phyloP scores from a whole-genome alignment of 2,797 vertebrate species.

The Cossypha caffra region DNA sequence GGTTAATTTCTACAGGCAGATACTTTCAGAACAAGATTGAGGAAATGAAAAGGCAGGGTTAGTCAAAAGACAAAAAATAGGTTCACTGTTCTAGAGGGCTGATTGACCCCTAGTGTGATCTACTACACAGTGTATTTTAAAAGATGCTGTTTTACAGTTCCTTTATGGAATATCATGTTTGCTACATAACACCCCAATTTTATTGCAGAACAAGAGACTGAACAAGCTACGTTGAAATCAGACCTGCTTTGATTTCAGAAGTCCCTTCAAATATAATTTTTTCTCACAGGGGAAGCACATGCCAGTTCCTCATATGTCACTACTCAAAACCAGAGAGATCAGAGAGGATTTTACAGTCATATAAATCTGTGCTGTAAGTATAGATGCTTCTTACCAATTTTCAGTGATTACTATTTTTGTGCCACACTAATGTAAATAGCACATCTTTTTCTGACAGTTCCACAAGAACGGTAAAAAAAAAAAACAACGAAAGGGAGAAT shows the following conservation, averaged over 20 bases:
- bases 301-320: not conserved
- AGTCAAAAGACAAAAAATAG: not conserved
- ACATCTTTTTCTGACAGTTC: not conserved
- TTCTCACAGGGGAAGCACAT: not conserved
- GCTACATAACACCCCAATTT: not conserved
- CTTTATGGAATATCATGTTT: not conserved
- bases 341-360: not conserved
- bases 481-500: not conserved
- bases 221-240: not conserved
- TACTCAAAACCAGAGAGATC: not conserved
- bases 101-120: not conserved
- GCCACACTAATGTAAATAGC: not conserved
- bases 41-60: not conserved
- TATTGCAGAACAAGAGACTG: not conserved
- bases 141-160: not conserved
- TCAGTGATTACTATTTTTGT: not conserved
- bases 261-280: not conserved
- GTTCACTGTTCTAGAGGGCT: not conserved
- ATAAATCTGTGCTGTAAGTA: not conserved
- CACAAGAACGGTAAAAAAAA: not conserved
- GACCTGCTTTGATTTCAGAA: not conserved
- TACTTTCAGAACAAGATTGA: not conserved
- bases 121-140: not conserved
- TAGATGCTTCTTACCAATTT: not conserved
- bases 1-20: not conserved